Evolutionary conservation across 1,140 invertebrate genomes (phyloP), one percentile per base, ranked within the genome.

Genomic region (Rhagoletis pomonella): DNA sequence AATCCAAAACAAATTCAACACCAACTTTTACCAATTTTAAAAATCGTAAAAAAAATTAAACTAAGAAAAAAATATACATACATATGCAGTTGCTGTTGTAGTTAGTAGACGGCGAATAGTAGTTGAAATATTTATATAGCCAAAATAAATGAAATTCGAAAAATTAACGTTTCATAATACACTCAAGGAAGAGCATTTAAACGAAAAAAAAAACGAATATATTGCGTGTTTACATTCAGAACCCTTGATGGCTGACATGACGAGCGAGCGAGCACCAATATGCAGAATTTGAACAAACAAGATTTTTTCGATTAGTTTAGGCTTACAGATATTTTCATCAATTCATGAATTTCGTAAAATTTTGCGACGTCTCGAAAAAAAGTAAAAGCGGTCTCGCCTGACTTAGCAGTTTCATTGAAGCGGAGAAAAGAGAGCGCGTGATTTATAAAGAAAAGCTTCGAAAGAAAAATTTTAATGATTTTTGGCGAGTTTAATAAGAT

Each of bases 61-160:
- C 44, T 10, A 47, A 73, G 47, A 19, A 73, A 47, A 73, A 73
- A 14, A 6, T 17, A 73, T 5, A 73, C 39, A 3, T 69, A 73
- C 50, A 55, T 7, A 5, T 10, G 5, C 10, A 55, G 50, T 73
- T 73, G 42, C 42, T 73, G 14, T 73, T 44, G 69, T 73, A 73
- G 44, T 47, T 73, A 73, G 19, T 47, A 47, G 42, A 39, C 42
- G 69, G 44, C 17, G 47, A 73, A 17, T 73, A 12, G 69, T 73
- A 73, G 69, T 47, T 73, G 65, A 69, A 17, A 73, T 44, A 73
- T n/a, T 62, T 73, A 47, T 14, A n/a, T 73, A 73, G 69, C 39
- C 3, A 47, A 47, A 47, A 73, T 29, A 29, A 29, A 29, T 29
- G 0, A 73, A 50, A 50, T 67, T 29, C 19, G 44, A 73, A 73